Evolutionary conservation across 2,888 invertebrate genomes (phyloP), one percentile per base, ranked within the genome.

Genomic region (Timema podura): DNA sequence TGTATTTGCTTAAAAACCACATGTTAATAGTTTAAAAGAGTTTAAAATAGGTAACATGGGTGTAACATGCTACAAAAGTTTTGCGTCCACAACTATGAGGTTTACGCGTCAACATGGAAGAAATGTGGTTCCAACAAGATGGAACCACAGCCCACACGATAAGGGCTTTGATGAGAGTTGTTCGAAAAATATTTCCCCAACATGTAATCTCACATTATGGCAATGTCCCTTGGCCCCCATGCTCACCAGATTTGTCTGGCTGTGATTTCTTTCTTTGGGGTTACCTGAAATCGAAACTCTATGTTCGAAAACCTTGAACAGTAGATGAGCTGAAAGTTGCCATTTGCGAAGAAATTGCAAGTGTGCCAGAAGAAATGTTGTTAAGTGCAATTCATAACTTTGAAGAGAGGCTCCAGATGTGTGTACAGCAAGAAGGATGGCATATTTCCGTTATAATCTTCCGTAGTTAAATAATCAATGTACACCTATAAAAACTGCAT

Each of bases 111-210:
- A n/a, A 9, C 49, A 66, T 48, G 15, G 15, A n/a, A 66, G 66
- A 66, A 6, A 66, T n/a, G 15, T 57, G 66, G 66, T 66, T 66
- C 48, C 66, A 66, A 66, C 6, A 66, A 48, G 16, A 66, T 66
- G 15, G n/a, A n/a, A 48, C 66, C 48, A 66, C 15, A 13, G 5
- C 57, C n/a, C 57, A 57, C 57, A 0, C 9, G 48, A 5, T 9
- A 48, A 65, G n/a, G 10, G 48, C 1, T 47, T 46, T 3, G 9
- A 65, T 65, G 65, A 2, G 2, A 48, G 48, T 48, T n/a, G 65
- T 47, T 65, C 46, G 48, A 11, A 15, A 48, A 44, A 48, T 65
- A 48, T 65, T 48, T 65, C 47, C 48, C 48, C 47, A 48, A 10
- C 48, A 65, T 48, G 15, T 48, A n/a, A 46, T 46, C 48, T 46